Conservation (phyloP, 1,140 invertebrate species). For the Drosophila tani region DNA sequence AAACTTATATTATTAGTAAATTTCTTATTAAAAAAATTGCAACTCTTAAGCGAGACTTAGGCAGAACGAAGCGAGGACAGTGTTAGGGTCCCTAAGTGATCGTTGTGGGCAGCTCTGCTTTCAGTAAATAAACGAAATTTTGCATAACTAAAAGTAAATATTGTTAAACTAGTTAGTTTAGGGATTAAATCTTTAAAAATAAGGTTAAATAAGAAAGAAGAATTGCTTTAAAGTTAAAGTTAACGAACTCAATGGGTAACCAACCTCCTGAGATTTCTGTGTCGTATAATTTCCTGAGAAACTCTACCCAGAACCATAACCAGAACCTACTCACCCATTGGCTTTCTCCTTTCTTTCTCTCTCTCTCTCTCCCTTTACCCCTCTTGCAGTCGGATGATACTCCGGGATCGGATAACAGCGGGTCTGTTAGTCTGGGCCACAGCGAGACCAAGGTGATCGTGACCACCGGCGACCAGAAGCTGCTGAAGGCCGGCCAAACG, state of each 20-base stretch:
- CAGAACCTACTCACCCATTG: slow-evolving; percentile 5
- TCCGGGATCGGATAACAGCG: slow-evolving; percentile 68
- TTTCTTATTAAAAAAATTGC: too few species aligned
- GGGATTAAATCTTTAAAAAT: too few species aligned
- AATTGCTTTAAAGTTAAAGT: too few species aligned
- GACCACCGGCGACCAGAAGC: slow-evolving; percentile 68
- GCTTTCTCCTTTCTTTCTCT: slow-evolving; percentile 11
- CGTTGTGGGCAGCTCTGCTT: not conserved
- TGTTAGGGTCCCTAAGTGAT: not conserved
- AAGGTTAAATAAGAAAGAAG: too few species aligned
- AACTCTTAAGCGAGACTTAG: too few species aligned
- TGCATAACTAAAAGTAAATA: too few species aligned
- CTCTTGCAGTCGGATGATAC: slow-evolving; percentile 54
- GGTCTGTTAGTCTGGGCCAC: slow-evolving; percentile 77
- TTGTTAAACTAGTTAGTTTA: too few species aligned
- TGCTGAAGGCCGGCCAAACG: slow-evolving; percentile 62
- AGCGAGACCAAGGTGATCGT: slow-evolving; percentile 80
- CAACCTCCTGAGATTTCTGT: slow-evolving; percentile 1
- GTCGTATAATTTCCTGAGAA: not conserved
- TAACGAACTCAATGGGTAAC: too few species aligned
- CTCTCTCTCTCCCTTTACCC: not conserved
- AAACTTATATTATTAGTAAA: too few species aligned
- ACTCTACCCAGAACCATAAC: not conserved
- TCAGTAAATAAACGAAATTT: not conserved
- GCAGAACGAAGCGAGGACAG: not conserved